phyloP scores from a whole-genome alignment of 2,797 vertebrate genomes.

The Salmo trutta region DNA sequence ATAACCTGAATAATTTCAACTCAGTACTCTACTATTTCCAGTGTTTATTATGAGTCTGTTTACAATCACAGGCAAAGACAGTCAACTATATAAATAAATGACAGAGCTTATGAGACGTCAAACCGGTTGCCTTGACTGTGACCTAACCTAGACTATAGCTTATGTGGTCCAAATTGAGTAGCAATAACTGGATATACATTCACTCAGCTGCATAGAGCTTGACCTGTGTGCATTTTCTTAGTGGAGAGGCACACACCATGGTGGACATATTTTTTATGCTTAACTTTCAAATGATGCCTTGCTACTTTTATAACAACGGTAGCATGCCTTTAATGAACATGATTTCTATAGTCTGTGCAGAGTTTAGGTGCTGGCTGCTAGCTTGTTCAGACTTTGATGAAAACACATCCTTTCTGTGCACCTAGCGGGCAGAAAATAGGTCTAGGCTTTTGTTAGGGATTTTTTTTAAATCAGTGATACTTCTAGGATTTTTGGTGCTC shows the following conservation, averaged over 20 bases:
- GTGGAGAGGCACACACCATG: constrained; percentile 26
- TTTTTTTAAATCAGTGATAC: background rate
- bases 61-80: background rate
- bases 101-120: no score
- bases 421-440: background rate
- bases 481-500: background rate
- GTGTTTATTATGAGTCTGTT: background rate
- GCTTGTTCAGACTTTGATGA: background rate
- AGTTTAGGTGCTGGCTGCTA: background rate
- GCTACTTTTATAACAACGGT: constrained; percentile 42
- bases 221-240: background rate
- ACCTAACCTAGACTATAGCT: constrained; percentile 14
- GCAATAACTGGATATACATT: background rate
- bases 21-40: background rate
- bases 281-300: constrained; percentile 76
- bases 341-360: background rate
- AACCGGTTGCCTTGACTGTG: constrained; percentile 4
- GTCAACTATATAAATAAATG: background rate
- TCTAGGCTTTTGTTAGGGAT: background rate
- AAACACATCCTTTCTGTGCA: background rate
- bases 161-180: background rate
- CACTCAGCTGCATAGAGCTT: background rate
- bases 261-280: constrained; percentile 70
- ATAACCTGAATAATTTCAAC: background rate
- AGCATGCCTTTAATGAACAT: background rate